These are phyloP conservation scores for Marmota monax DNA, from an alignment of 2,113 vertebrate species.

Conservation along the genomic window DNA sequence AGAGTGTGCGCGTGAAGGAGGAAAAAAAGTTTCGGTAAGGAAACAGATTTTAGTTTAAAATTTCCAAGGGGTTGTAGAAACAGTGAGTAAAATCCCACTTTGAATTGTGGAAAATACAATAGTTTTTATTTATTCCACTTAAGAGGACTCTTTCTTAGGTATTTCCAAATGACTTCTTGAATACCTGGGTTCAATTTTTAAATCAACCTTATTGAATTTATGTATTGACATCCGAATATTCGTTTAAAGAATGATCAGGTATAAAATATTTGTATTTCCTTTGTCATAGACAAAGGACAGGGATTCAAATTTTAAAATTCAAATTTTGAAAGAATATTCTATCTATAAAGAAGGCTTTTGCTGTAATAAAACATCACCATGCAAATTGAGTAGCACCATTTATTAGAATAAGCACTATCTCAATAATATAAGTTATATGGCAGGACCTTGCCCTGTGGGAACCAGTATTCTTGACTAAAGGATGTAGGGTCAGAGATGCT, in stretches of 20 bases:
- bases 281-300: conserved; percentile 30
- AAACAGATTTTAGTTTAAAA: conserved; percentile 75
- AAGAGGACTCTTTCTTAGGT: neutral
- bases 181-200: neutral
- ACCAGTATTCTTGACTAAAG: neutral
- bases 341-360: neutral
- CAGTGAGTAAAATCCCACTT: conserved; percentile 65
- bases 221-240: neutral
- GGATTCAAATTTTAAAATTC: neutral
- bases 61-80: conserved; percentile 68
- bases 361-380: neutral
- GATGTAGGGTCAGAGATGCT: neutral
- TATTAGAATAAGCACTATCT: neutral
- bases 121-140: neutral
- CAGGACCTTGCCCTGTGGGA: neutral
- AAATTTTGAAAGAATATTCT: neutral
- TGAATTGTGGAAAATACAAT: neutral
- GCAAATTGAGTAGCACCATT: neutral
- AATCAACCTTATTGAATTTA: neutral
- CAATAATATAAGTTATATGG: neutral
- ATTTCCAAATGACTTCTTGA: conserved; percentile 43
- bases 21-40: conserved; percentile 87
- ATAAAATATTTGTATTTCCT: neutral
- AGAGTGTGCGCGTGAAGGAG: conserved; percentile 85
- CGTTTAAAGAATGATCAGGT: neutral